Conservation (phyloP, 2,888 invertebrate genomes). For the Teleiodes luculella region DNA sequence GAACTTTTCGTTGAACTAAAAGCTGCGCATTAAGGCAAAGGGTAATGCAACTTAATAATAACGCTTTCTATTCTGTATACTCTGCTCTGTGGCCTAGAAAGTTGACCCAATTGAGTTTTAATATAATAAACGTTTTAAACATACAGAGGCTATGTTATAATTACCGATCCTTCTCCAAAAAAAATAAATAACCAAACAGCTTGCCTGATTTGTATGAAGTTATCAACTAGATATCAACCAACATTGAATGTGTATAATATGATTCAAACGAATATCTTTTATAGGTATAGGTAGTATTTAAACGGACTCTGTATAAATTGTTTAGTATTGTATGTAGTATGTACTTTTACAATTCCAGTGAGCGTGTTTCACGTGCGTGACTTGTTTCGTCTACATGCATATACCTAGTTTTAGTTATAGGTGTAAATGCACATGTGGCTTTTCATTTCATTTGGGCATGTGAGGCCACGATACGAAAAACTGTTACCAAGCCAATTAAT, state of each 20-base stretch:
- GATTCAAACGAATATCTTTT: no score
- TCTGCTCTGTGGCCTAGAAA: conserved; percentile 12
- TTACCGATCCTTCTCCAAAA: no score
- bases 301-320: no score
- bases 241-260: no score
- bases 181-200: no score
- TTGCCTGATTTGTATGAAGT: no score
- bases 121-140: conserved; percentile 12
- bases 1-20: neutral
- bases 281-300: no score
- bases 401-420: neutral
- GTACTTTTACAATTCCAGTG: neutral
- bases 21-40: conserved; percentile 20
- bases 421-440: neutral
- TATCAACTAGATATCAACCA: no score
- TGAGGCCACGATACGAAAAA: neutral
- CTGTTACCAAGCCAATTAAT: neutral
- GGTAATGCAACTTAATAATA: conserved; percentile 9
- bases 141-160: neutral
- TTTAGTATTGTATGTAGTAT: neutral
- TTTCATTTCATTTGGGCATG: neutral
- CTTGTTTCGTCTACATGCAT: neutral
- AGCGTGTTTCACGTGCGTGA: conserved; percentile 5
- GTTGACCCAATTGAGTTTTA: conserved; percentile 18
- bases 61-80: neutral